phyloP scores from a whole-genome alignment of 2,888 invertebrate species.

The Steinernema carpocapsae region DNA sequence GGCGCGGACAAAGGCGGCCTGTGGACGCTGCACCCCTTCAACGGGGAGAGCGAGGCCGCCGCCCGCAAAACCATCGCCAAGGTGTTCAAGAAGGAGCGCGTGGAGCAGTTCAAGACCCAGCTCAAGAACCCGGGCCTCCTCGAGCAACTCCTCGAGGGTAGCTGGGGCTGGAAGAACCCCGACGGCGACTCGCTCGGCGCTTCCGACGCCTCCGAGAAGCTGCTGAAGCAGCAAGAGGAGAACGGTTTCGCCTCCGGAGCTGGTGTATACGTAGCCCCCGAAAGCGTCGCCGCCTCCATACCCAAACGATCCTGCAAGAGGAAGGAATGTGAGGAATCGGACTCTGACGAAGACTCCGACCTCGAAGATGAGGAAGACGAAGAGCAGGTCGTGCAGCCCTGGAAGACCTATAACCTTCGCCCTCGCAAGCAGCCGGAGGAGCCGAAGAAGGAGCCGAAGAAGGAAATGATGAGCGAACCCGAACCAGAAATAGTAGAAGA shows the following conservation, averaged over 20 bases:
- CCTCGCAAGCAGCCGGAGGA: too few relatives aligned
- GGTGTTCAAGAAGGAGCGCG: constrained; percentile 10
- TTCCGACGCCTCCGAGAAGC: not conserved
- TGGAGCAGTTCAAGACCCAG: not conserved
- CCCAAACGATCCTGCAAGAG: too few relatives aligned
- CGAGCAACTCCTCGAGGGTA: not conserved
- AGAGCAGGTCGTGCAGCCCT: too few relatives aligned
- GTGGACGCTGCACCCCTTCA: not conserved
- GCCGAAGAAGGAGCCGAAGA: too few relatives aligned
- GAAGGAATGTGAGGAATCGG: too few relatives aligned
- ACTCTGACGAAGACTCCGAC: too few relatives aligned
- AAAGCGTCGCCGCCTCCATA: too few relatives aligned
- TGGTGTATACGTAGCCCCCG: not conserved
- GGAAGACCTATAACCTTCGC: too few relatives aligned
- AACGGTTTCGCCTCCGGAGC: not conserved
- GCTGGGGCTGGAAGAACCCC: not conserved
- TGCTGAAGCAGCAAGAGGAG: not conserved
- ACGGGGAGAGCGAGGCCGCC: not conserved
- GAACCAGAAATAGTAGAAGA: too few relatives aligned
- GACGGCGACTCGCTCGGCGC: not conserved
- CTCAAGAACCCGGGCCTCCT: not conserved
- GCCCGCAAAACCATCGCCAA: not conserved
- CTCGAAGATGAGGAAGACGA: too few relatives aligned
- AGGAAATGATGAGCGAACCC: too few relatives aligned
- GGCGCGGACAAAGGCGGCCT: not conserved